Base-by-base conservation (phyloP, 2,888 invertebrate genomes). In the Blomia tropicalis region DNA sequence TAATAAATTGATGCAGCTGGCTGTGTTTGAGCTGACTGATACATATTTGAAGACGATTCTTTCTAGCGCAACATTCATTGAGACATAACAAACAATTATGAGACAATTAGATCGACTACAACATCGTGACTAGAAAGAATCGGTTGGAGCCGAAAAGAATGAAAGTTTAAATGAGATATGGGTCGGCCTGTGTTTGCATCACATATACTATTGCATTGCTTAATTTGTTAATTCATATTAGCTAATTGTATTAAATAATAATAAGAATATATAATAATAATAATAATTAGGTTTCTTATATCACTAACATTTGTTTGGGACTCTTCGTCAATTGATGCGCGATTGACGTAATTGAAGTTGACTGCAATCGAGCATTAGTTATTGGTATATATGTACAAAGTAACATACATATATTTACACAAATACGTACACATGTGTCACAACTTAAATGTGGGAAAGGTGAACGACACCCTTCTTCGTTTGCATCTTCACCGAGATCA, bases 401-500 rank as follows among this genome's bases (percentile, higher is more conserved):
- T n/a, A 47, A 47, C 51, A 47, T 47, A 47, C n/a, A 47, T 47
- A n/a, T n/a, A n/a, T n/a, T n/a, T n/a, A n/a, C n/a, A n/a, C n/a
- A n/a, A n/a, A n/a, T n/a, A n/a, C n/a, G n/a, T n/a, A 47, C 51
- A 47, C 51, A 47, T n/a, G 7, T 47, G 27, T 47, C 23, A 47
- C 14, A 41, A 41, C 14, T 41, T 41, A n/a, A 41, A 41, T 41
- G n/a, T 17, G n/a, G 41, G 41, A 41, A 41, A 41, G 41, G 41
- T 17, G 41, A 41, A n/a, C 14, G 41, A 41, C n/a, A n/a, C n/a
- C n/a, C n/a, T n/a, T n/a, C n/a, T n/a, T n/a, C n/a, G n/a, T n/a
- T 47, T 47, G 51, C 51, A 47, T 47, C 27, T 11, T 7, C 51
- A 47, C 51, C 51, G 51, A 47, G 51, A 47, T 47, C 51, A 47